These are phyloP conservation scores for Acromyrmex echinatior DNA, from an alignment of 1,140 invertebrate species.

Conservation along the genomic window DNA sequence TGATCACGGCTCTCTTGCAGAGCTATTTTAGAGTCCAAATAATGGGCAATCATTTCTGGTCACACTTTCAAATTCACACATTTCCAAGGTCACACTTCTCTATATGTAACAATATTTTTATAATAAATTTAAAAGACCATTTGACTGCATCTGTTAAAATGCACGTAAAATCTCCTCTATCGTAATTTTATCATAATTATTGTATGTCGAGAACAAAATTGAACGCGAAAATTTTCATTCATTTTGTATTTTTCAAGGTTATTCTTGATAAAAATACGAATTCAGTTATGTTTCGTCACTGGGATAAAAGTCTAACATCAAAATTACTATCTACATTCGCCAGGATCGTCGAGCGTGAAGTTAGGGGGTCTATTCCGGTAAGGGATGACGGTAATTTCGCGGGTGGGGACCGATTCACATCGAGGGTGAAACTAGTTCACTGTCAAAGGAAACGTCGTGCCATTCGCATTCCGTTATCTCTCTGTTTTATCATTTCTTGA, in stretches of 20 bases:
- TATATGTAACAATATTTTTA: not conserved
- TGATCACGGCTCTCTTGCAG: not conserved
- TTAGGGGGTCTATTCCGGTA: constrained; percentile 60
- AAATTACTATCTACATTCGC: constrained; percentile 47
- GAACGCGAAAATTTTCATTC: not conserved
- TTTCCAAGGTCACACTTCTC: not conserved
- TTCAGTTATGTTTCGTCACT: constrained; percentile 26
- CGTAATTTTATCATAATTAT: not conserved
- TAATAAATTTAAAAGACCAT: not conserved
- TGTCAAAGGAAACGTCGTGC: constrained; percentile 37
- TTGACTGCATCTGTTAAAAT: not conserved
- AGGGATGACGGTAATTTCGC: constrained; percentile 74
- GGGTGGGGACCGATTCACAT: not conserved
- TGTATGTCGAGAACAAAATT: not conserved
- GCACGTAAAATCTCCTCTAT: not conserved
- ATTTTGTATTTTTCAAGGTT: constrained; percentile 10
- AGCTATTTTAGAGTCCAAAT: constrained; percentile 23
- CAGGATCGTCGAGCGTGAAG: constrained; percentile 45
- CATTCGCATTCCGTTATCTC: constrained; percentile 46
- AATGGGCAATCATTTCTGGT: not conserved
- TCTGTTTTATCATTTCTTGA: constrained; percentile 45
- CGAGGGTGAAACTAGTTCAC: constrained; percentile 49
- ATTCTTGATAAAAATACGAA: constrained; percentile 23
- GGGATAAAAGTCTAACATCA: constrained; percentile 38
- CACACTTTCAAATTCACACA: not conserved